Evolutionary conservation across 1,140 invertebrate genomes (phyloP).

Genomic region (Hylyphantes graminicola): DNA sequence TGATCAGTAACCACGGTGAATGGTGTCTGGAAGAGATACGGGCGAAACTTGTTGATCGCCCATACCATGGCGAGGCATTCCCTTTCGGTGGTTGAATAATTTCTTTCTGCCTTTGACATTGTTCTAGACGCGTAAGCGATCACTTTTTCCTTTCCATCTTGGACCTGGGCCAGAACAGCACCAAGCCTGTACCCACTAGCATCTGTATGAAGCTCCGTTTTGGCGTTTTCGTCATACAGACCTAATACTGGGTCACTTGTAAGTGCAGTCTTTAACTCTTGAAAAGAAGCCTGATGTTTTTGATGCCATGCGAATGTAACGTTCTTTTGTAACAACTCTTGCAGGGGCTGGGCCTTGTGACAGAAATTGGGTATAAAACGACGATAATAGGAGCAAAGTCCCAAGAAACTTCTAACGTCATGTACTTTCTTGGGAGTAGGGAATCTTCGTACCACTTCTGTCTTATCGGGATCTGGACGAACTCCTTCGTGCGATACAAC

Average conservation of each 20-base stretch:
- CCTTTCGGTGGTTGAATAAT: too few species aligned
- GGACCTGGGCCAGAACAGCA: neutral
- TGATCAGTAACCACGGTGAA: neutral
- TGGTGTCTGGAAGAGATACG: neutral
- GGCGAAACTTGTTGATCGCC: too few species aligned
- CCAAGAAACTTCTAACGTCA: conserved; percentile 21
- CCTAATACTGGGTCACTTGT: neutral
- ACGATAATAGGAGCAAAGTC: conserved; percentile 3
- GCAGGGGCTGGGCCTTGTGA: neutral
- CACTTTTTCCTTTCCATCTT: neutral
- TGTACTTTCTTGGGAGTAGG: conserved; percentile 1
- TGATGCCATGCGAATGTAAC: neutral
- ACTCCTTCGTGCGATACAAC: neutral
- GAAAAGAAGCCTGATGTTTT: neutral
- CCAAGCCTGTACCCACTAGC: neutral
- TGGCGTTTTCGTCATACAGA: neutral
- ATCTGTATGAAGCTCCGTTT: neutral
- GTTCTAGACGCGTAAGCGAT: too few species aligned
- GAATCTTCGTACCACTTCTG: neutral
- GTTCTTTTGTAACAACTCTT: neutral
- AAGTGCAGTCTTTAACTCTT: neutral
- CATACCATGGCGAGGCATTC: too few species aligned
- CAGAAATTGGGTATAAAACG: neutral
- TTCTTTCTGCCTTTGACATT: too few species aligned
- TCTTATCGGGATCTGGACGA: neutral